Evolutionary conservation across 2,888 invertebrate species (phyloP), one percentile per base, ranked within the genome.

Genomic region (Platynereis dumerilii): DNA sequence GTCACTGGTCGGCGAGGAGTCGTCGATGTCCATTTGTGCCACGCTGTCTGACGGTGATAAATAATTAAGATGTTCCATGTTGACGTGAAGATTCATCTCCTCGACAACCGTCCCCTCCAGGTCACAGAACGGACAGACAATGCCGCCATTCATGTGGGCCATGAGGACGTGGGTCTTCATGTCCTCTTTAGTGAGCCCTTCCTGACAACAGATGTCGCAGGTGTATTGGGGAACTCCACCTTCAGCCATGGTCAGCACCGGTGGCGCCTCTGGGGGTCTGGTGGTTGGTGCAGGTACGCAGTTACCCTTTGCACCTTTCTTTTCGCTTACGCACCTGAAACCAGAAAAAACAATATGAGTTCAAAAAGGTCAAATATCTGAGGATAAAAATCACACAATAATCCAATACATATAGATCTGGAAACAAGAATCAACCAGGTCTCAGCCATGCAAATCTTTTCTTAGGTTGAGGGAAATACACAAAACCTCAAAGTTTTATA

Each of bases 171-270:
- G 93, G 24, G 89, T 87, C 59, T 92, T 86, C 89, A 93, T 91
- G 73, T 91, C 78, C 27, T 73, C 73, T 42, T 81, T 80, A 10
- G 75, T 74, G 68, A 93, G 87, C 24, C 91, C 91, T 75, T 92
- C 91, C 71, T 90, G 88, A n/a, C 92, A 92, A 83, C 93, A 93
- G 70, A 93, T 91, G 85, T 93, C 92, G 85, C 93, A 93, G 62
- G 76, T 72, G 28, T 57, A 67, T 52, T 28, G 27, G 22, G 27
- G 55, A 12, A 55, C 45, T 27, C 62, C 62, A 20, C 61, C 61
- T 42, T 61, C 61, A 12, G 61, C 61, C 61, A 61, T 55, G 48
- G 48, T n/a, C 48, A n/a, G n/a, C 5, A n/a, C 22, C 3, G 48
- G 48, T 48, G n/a, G 48, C 3, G n/a, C 48, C 22, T 48, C 20